Percentiles rank a stretch among this genome's conserved stretches.
These are phyloP conservation scores for Cyprinella venusta DNA, from an alignment of 2,797 vertebrate species.

Conservation along the genomic window DNA sequence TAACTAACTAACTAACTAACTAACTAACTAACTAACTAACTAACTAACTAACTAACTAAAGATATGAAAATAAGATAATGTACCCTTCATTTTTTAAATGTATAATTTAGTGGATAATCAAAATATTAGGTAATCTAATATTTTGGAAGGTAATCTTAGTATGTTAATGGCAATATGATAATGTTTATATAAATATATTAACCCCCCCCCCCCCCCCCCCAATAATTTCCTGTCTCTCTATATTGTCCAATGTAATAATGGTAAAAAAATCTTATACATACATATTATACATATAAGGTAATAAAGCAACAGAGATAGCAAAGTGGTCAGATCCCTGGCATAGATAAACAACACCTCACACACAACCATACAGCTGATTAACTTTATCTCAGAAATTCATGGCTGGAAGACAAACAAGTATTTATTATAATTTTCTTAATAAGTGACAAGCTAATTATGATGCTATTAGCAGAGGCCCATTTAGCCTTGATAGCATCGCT, in stretches of 20 bases:
- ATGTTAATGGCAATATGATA: background rate
- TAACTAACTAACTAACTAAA: background rate
- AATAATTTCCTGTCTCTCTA: conserved; percentile 2
- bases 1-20: no score
- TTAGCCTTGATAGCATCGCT: conserved; percentile 70
- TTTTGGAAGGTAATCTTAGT: background rate
- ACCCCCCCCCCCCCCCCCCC: no score
- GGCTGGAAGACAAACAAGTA: conserved; percentile 61
- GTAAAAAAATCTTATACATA: background rate
- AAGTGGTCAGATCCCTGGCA: background rate
- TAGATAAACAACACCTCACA: background rate
- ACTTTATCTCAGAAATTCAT: conserved; percentile 57
- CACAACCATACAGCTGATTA: conserved; percentile 28
- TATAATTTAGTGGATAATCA: background rate
- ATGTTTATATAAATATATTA: background rate
- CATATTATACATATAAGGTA: no score
- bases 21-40: no score
- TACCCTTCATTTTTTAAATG: background rate
- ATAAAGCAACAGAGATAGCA: conserved; percentile 13
- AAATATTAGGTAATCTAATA: background rate
- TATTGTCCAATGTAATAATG: background rate
- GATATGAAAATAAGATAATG: background rate
- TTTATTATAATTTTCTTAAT: conserved; percentile 59
- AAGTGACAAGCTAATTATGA: conserved; percentile 73
- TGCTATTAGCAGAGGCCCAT: conserved; percentile 62